A percentile compares a stretch with the other conserved stretches of the same genome.
Evolutionary conservation across 2,113 vertebrate species (phyloP).

Genomic region (Rhombomys opimus): DNA sequence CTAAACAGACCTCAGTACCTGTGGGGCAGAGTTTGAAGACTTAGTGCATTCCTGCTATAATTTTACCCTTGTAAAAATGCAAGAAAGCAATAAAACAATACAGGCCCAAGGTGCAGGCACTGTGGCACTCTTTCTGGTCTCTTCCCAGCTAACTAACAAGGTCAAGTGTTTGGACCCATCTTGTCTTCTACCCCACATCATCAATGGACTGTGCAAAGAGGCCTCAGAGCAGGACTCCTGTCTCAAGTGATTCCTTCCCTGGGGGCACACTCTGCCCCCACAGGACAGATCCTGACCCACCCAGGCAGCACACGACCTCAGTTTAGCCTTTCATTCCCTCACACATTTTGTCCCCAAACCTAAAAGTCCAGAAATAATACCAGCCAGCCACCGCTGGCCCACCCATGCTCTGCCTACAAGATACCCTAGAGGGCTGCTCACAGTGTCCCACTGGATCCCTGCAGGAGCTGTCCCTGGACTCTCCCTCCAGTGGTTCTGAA

Average conservation of each 20-base stretch:
- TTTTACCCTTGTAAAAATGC: slow-evolving; percentile 2
- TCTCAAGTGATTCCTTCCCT: background rate
- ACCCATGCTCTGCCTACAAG: background rate
- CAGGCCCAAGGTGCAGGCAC: background rate
- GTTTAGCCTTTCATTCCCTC: background rate
- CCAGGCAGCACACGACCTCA: background rate
- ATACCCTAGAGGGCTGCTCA: background rate
- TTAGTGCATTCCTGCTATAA: background rate
- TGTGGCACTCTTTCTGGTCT: background rate
- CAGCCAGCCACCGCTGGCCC: background rate
- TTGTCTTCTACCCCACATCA: background rate
- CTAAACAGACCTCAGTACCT: background rate
- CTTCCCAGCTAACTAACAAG: background rate
- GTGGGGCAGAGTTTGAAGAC: background rate
- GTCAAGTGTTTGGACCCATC: background rate
- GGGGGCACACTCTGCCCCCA: background rate
- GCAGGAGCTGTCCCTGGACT: background rate
- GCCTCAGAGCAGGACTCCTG: background rate
- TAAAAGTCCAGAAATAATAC: background rate
- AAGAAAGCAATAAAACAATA: background rate
- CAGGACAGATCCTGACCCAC: background rate
- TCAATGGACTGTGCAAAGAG: background rate
- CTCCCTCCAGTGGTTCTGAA: background rate
- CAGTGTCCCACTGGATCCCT: background rate
- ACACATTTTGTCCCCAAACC: background rate